Conservation (phyloP, 2,888 invertebrate genomes). For the Macroteleia sp. region DNA sequence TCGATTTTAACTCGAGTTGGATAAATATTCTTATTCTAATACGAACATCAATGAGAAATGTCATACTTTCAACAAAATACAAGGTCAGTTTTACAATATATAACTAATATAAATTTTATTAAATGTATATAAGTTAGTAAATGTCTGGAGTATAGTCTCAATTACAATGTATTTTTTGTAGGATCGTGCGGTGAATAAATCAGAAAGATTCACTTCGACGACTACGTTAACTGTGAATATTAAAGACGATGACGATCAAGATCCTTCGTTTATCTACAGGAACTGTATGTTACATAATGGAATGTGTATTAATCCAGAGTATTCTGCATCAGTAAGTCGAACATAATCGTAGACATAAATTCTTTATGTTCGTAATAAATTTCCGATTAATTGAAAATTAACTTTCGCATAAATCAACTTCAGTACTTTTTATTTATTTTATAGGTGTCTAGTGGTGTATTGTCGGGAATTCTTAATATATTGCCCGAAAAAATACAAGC, state of each 20-base stretch:
- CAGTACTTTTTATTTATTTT: constrained; percentile 13
- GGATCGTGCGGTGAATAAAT: constrained; percentile 93
- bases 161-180: no score
- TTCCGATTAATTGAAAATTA: constrained; percentile 1
- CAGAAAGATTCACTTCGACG: constrained; percentile 91
- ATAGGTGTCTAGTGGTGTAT: constrained; percentile 91
- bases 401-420: constrained; percentile 1
- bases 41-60: no score
- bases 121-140: no score
- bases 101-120: no score
- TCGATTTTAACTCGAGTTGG: no score
- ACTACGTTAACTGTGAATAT: constrained; percentile 94
- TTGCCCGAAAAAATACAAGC: constrained; percentile 95
- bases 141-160: no score
- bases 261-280: constrained; percentile 95
- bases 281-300: constrained; percentile 93
- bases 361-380: not conserved
- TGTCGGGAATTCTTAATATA: constrained; percentile 92
- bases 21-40: no score
- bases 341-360: not conserved
- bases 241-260: constrained; percentile 95
- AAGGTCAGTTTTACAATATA: no score
- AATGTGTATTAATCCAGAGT: constrained; percentile 94
- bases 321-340: constrained; percentile 90
- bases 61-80: no score